A percentile compares a stretch with the other conserved stretches of the same genome.
Conservation (phyloP, 2,797 vertebrate species). For the Coregonus suidteri region DNA sequence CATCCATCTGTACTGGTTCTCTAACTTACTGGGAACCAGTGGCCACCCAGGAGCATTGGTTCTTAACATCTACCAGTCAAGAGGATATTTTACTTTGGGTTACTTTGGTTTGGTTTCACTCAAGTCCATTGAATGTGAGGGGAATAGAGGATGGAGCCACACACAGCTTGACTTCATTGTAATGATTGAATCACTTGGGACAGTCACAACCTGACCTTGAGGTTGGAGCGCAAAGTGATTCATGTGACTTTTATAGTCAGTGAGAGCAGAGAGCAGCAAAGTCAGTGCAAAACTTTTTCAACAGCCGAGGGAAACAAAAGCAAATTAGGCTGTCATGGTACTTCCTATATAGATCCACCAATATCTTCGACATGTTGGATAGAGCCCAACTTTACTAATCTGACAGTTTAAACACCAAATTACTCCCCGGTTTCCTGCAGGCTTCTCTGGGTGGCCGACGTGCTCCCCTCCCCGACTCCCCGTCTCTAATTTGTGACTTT, state of each 20-base stretch:
- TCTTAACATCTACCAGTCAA: conserved; percentile 32
- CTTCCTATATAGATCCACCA: not conserved
- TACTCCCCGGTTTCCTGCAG: conserved; percentile 42
- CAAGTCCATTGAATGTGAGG: conserved; percentile 24
- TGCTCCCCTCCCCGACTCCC: not conserved
- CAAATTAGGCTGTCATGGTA: conserved; percentile 43
- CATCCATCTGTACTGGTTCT: conserved; percentile 56
- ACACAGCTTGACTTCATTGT: conserved; percentile 12
- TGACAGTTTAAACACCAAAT: conserved; percentile 53
- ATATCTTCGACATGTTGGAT: conserved; percentile 22
- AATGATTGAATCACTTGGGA: conserved; percentile 1
- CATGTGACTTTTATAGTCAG: conserved; percentile 26
- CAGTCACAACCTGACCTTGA: conserved; percentile 1
- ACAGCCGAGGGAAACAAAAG: conserved; percentile 28
- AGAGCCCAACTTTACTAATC: conserved; percentile 38
- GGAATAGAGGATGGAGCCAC: conserved; percentile 2
- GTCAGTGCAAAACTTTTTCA: conserved; percentile 33
- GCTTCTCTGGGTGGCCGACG: conserved; percentile 34
- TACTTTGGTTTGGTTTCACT: conserved; percentile 42
- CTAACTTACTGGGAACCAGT: conserved; percentile 41
- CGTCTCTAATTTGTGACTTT: not conserved
- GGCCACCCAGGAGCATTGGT: conserved; percentile 56
- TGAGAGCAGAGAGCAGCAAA: not conserved
- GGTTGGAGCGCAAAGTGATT: conserved; percentile 28
- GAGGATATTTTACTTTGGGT: conserved; percentile 38